Percentiles rank a stretch among this genome's conserved stretches.
Conservation (phyloP, 2,888 invertebrate species). For the Pecten maximus region DNA sequence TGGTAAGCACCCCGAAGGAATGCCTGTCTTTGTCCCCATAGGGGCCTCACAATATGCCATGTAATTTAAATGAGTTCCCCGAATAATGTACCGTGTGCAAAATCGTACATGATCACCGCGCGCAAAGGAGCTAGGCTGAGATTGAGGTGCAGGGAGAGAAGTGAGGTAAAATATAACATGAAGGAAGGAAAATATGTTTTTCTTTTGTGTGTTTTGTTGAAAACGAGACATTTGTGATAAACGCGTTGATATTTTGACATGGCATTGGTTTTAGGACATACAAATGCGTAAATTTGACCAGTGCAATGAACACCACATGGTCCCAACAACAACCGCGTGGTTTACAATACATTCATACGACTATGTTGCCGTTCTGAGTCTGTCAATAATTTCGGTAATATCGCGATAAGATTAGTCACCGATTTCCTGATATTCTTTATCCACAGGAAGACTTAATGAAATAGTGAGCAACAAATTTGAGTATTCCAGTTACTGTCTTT, state of each 20-base stretch:
- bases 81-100: neutral
- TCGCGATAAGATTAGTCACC: neutral
- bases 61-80: neutral
- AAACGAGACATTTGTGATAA: neutral
- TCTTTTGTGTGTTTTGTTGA: slow-evolving; percentile 28
- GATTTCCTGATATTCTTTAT: neutral
- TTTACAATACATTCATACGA: neutral
- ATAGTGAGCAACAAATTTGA: neutral
- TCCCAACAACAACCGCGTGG: neutral
- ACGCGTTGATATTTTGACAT: neutral
- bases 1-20: too few relatives aligned
- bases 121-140: slow-evolving; percentile 6
- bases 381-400: neutral
- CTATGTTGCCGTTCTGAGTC: neutral
- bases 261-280: neutral
- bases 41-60: neutral
- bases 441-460: neutral
- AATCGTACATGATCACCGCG: slow-evolving; percentile 20
- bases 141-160: slow-evolving; percentile 20
- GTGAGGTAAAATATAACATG: slow-evolving; percentile 28
- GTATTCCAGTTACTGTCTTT: too few relatives aligned
- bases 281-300: neutral
- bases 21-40: neutral
- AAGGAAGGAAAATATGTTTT: slow-evolving; percentile 2
- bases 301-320: neutral